Conservation (phyloP, 1,140 invertebrate genomes). For the Triops longicaudatus region DNA sequence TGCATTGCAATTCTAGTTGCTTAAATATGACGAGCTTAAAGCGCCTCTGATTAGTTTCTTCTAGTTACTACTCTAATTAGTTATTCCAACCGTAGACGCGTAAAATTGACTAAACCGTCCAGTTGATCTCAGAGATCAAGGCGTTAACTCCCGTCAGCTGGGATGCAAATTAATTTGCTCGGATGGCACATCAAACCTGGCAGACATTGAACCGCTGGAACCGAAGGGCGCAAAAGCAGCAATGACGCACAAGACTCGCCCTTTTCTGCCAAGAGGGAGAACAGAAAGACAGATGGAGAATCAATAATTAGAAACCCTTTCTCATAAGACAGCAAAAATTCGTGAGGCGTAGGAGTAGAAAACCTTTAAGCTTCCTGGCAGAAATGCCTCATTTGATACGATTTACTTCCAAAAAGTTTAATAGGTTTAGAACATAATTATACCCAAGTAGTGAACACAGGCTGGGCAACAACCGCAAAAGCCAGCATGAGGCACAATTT, state of each 20-base stretch:
- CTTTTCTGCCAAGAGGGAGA: background rate
- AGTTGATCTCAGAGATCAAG: no score
- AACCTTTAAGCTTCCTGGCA: no score
- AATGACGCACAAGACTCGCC: slow-evolving; percentile 8
- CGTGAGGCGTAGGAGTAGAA: background rate
- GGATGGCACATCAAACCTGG: background rate
- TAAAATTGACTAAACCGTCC: no score
- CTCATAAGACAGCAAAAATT: background rate
- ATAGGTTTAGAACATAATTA: background rate
- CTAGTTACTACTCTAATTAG: no score
- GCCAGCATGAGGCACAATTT: background rate
- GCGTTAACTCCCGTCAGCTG: background rate
- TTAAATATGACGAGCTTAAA: no score
- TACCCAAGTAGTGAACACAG: background rate
- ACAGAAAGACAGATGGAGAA: background rate
- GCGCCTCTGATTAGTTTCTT: no score
- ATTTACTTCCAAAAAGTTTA: no score
- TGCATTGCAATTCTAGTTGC: no score
- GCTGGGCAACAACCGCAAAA: background rate
- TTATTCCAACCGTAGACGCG: no score
- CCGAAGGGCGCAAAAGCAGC: background rate
- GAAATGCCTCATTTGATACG: no score
- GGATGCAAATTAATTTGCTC: background rate
- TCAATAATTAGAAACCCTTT: slow-evolving; percentile 3
- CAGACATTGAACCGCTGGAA: background rate